phyloP scores from a whole-genome alignment of 2,797 vertebrate species.

The Monodelphis domestica region DNA sequence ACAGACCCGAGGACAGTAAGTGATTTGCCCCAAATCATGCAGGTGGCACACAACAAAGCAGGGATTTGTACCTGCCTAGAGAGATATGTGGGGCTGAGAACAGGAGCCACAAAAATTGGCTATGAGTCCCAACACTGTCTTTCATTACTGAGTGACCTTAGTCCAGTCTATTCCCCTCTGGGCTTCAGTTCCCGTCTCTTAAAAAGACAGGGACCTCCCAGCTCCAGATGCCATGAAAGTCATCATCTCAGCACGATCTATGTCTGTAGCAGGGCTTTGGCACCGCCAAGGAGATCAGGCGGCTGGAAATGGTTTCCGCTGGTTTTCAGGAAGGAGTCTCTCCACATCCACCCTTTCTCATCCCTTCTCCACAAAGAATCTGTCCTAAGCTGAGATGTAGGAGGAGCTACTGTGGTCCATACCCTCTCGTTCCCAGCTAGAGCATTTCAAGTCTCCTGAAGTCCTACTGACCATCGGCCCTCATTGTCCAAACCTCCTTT shows the following conservation, averaged over 20 bases:
- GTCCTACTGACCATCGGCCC: background rate
- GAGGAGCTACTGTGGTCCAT: background rate
- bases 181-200: background rate
- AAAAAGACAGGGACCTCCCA: background rate
- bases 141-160: background rate
- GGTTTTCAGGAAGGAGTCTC: background rate
- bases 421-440: background rate
- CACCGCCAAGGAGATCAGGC: background rate
- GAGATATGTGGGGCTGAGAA: background rate
- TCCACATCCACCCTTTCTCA: background rate
- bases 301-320: background rate
- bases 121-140: background rate
- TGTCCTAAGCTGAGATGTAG: background rate
- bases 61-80: background rate
- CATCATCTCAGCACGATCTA: background rate
- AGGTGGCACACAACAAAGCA: background rate
- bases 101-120: background rate
- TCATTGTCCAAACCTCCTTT: background rate
- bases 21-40: background rate
- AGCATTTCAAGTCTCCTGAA: background rate
- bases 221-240: background rate
- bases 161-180: background rate
- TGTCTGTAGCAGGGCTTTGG: background rate
- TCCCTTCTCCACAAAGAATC: background rate
- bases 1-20: background rate